Evolutionary conservation across 2,888 invertebrate species (phyloP).

Genomic region (Drosophila bunnanda): DNA sequence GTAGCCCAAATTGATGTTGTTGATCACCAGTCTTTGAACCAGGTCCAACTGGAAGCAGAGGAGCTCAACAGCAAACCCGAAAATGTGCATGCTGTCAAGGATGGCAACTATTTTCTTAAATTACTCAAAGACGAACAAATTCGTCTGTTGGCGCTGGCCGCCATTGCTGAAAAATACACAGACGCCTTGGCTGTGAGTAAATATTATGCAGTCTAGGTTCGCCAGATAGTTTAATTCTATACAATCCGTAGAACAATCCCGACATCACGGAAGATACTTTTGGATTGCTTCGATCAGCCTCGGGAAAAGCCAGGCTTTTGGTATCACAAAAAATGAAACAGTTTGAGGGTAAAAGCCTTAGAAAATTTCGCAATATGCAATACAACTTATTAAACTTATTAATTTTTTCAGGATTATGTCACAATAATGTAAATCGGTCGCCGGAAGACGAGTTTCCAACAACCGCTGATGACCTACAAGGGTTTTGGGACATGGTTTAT

Average conservation of each 20-base stretch:
- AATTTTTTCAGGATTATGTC: constrained; percentile 87
- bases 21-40: constrained; percentile 59
- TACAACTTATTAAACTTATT: neutral
- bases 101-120: constrained; percentile 92
- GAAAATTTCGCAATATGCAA: neutral
- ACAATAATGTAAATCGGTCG: constrained; percentile 88
- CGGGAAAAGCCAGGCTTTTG: constrained; percentile 95
- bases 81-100: constrained; percentile 71
- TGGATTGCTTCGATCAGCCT: constrained; percentile 93
- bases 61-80: constrained; percentile 36
- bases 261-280: constrained; percentile 91
- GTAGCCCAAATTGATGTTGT: constrained; percentile 59
- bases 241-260: constrained; percentile 78
- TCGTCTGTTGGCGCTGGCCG: constrained; percentile 89
- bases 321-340: constrained; percentile 97
- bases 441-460: constrained; percentile 94
- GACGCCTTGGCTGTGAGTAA: constrained; percentile 85
- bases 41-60: constrained; percentile 40
- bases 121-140: constrained; percentile 90
- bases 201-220: neutral
- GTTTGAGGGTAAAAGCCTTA: constrained; percentile 89
- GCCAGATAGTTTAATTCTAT: neutral
- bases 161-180: constrained; percentile 89
- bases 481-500: constrained; percentile 99
- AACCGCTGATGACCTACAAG: constrained; percentile 94